Conservation (phyloP, 2,797 vertebrate genomes). For the Pangasius djambal region DNA sequence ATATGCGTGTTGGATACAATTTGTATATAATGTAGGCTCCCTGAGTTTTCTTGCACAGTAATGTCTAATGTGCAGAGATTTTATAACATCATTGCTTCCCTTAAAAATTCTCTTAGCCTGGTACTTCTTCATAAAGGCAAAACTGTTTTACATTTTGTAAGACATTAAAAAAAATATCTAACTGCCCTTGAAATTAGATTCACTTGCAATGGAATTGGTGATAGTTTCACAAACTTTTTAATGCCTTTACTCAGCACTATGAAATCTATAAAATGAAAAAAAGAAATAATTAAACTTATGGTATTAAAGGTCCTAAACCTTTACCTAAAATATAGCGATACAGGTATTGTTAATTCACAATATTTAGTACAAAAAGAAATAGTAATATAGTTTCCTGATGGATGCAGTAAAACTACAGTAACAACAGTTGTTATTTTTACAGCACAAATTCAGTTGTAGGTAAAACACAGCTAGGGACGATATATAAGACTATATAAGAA, state of each 20-base stretch:
- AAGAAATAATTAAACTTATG: no score
- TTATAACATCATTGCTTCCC: neutral
- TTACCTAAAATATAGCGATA: no score
- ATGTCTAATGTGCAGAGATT: neutral
- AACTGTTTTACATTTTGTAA: neutral
- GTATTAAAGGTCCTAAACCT: no score
- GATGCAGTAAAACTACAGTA: neutral
- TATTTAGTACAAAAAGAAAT: neutral
- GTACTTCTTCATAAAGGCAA: neutral
- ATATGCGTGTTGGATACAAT: neutral
- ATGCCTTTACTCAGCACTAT: neutral
- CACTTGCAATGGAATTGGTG: neutral
- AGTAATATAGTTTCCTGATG: no score
- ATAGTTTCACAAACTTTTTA: neutral
- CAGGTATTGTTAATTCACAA: no score
- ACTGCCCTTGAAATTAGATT: neutral
- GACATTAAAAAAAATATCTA: neutral
- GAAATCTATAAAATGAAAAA: neutral
- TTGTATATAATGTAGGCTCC: neutral
- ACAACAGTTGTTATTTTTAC: neutral
- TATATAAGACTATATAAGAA: no score
- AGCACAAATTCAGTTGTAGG: neutral
- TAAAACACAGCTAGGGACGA: no score
- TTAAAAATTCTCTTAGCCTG: neutral
- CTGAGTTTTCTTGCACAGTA: neutral